phyloP scores from a whole-genome alignment of 2,797 vertebrate species.

The Stomatorhinus walkeri region DNA sequence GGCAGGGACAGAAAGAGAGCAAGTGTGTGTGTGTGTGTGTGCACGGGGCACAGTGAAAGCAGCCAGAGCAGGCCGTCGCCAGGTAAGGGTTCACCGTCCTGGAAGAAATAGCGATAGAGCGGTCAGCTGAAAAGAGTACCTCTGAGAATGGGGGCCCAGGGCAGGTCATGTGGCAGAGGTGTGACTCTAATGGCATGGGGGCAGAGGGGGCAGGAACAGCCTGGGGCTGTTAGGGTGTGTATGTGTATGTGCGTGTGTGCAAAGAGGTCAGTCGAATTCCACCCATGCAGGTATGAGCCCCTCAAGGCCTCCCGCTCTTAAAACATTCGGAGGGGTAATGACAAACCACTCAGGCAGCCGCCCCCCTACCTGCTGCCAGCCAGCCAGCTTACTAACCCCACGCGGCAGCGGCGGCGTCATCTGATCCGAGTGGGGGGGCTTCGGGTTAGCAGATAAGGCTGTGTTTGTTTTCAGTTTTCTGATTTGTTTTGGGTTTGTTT shows the following conservation, averaged over 20 bases:
- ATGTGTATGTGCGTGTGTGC: conserved; percentile 38
- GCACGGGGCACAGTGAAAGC: conserved; percentile 34
- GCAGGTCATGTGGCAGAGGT: conserved; percentile 50
- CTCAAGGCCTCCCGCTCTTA: conserved; percentile 39
- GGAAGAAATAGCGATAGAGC: conserved; percentile 43
- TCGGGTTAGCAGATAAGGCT: conserved; percentile 52
- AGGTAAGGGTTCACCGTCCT: conserved; percentile 43
- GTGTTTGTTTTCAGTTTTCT: conserved; percentile 38
- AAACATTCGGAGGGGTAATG: conserved; percentile 14
- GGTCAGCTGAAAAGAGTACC: conserved; percentile 45
- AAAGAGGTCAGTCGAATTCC: conserved; percentile 54
- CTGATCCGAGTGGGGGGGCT: conserved; percentile 27
- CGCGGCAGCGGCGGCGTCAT: conserved; percentile 39
- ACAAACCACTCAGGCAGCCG: conserved; percentile 20
- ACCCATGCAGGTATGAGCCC: conserved; percentile 60
- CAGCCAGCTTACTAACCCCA: conserved; percentile 8
- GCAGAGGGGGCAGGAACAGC: conserved; percentile 34
- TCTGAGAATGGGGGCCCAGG: conserved; percentile 46
- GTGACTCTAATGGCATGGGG: conserved; percentile 26
- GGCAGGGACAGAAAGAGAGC: not conserved
- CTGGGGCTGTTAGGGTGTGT: conserved; percentile 43
- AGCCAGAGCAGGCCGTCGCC: not conserved
- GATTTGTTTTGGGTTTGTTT: conserved; percentile 21
- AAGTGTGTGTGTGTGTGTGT: not conserved
- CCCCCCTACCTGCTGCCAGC: conserved; percentile 41